Evolutionary conservation across 1,140 invertebrate genomes (phyloP).

Genomic region (Cyrtorhinus lividipennis): DNA sequence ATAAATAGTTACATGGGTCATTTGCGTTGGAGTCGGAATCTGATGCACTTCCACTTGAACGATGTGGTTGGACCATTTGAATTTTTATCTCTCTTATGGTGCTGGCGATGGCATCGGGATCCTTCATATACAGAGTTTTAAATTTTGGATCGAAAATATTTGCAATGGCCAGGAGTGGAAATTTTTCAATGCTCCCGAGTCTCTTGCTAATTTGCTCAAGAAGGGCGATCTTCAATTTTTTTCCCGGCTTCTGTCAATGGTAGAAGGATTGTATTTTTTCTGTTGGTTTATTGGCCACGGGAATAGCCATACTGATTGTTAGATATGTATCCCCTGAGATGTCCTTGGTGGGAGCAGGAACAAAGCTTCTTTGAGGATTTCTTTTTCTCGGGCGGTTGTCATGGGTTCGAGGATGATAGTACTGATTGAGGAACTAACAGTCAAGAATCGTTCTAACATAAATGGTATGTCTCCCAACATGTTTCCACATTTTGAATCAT

Average conservation of each 20-base stretch:
- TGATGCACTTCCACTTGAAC: neutral
- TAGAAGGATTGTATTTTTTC: neutral
- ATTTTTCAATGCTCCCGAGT: neutral
- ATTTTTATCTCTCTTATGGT: neutral
- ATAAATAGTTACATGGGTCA: too few species aligned
- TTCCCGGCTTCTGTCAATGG: neutral
- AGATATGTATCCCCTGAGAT: neutral
- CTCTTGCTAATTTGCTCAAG: neutral
- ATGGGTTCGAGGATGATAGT: neutral
- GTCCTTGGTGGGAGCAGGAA: neutral
- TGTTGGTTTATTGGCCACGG: neutral
- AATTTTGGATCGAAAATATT: neutral
- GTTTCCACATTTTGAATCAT: slow-evolving; percentile 24
- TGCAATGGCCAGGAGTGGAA: neutral
- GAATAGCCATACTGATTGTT: neutral
- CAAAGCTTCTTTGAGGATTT: neutral
- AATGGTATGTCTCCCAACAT: slow-evolving; percentile 12
- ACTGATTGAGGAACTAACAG: neutral
- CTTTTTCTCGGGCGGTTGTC: neutral
- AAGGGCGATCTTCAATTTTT: neutral
- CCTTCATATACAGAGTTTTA: neutral
- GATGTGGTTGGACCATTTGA: neutral
- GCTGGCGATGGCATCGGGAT: neutral
- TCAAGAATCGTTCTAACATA: neutral
- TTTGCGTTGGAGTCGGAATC: neutral